A percentile compares a stretch with the other conserved stretches of the same genome.
Conservation (phyloP, 2,888 invertebrate genomes). For the Aricia artaxerxes region DNA sequence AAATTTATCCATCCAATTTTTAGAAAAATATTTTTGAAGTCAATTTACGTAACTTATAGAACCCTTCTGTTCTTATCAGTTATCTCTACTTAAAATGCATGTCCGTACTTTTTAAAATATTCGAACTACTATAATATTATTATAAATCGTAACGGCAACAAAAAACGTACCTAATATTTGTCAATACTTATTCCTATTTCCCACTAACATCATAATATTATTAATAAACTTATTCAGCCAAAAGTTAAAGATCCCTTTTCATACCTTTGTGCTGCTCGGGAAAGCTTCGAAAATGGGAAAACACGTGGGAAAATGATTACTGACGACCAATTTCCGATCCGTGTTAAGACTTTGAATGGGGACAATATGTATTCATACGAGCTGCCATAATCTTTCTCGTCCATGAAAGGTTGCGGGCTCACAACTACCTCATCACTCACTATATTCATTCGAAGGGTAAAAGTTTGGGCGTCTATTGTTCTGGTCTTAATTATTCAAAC, state of each 20-base stretch:
- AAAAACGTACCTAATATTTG: neutral
- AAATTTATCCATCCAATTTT: no score
- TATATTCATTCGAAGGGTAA: neutral
- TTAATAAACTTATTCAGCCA: neutral
- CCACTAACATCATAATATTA: no score
- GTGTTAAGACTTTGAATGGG: conserved; percentile 10
- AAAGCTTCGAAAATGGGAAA: neutral
- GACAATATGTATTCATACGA: conserved; percentile 19
- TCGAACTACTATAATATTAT: neutral
- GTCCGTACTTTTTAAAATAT: no score
- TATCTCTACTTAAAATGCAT: no score
- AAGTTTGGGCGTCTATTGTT: conserved; percentile 11
- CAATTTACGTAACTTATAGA: no score
- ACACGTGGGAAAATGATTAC: neutral
- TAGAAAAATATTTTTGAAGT: no score
- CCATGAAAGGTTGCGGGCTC: neutral
- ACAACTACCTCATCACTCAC: conserved; percentile 12
- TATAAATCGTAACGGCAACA: neutral
- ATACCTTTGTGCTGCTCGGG: neutral
- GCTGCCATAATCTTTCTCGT: conserved; percentile 6
- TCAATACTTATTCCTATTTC: neutral
- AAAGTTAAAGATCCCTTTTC: conserved; percentile 1
- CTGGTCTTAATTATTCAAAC: neutral
- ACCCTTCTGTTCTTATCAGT: no score
- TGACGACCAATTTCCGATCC: conserved; percentile 11